Conservation (phyloP, 1,140 invertebrate species). For the Cydia fagiglandana region DNA sequence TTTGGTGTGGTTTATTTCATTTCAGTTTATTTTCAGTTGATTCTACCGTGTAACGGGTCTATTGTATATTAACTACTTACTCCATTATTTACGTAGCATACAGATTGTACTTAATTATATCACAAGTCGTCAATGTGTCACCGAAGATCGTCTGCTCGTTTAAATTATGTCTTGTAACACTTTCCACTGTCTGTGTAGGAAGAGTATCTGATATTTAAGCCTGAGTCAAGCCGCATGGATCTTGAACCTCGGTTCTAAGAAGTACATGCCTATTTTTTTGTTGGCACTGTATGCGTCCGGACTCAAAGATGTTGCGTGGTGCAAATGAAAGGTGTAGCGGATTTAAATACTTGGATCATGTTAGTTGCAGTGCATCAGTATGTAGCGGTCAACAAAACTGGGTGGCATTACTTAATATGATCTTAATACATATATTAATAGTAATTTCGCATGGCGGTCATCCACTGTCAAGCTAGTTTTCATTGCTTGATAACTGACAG, state of each 20-base stretch:
- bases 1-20: no score
- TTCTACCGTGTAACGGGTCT: background rate
- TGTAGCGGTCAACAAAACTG: conserved; percentile 25
- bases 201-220: conserved; percentile 60
- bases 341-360: background rate
- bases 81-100: no score
- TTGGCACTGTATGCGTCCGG: conserved; percentile 66
- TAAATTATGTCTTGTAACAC: background rate
- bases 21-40: no score
- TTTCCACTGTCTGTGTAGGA: conserved; percentile 35
- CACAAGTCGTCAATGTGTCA: background rate
- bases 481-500: no score
- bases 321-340: conserved; percentile 43
- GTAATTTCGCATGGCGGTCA: no score
- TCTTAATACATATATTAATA: no score
- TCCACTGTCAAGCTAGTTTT: no score
- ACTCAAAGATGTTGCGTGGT: conserved; percentile 57
- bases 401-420: background rate
- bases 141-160: background rate
- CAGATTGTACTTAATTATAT: no score
- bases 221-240: conserved; percentile 59
- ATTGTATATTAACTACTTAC: no score
- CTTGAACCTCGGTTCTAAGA: conserved; percentile 74
- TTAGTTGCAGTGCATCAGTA: conserved; percentile 6
- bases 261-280: conserved; percentile 56